phyloP scores from a whole-genome alignment of 1,140 invertebrate genomes.

The Nebria ingens region DNA sequence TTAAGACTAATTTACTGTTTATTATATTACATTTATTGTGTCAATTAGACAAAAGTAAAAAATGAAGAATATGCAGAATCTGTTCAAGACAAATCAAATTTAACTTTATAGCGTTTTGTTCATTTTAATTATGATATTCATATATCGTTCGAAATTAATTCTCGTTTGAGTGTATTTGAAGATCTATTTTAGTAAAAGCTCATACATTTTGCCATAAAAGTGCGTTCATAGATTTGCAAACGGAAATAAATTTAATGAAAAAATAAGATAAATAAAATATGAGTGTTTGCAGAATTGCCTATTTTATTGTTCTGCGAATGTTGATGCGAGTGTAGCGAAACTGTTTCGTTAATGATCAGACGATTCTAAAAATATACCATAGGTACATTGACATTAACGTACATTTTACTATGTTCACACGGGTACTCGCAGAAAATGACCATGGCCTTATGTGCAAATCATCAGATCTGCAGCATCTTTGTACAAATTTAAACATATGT shows the following conservation, averaged over 20 bases:
- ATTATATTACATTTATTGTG: background rate
- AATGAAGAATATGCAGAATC: background rate
- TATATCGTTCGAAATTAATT: background rate
- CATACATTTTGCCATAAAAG: background rate
- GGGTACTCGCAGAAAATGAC: background rate
- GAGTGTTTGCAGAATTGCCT: conserved; percentile 7
- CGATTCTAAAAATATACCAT: background rate
- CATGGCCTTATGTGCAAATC: conserved; percentile 8
- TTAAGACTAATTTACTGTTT: background rate
- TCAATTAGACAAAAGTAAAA: background rate
- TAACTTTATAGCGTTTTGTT: background rate
- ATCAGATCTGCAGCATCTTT: conserved; percentile 7
- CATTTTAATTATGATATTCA: background rate
- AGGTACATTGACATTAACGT: background rate
- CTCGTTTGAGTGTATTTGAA: background rate
- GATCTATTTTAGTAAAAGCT: background rate
- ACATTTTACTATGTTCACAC: background rate
- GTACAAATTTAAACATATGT: conserved; percentile 7
- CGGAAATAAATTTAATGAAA: too few relatives aligned
- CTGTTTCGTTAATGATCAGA: too few relatives aligned
- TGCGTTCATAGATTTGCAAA: background rate
- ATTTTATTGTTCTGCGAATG: background rate
- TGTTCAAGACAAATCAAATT: background rate
- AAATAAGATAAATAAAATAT: too few relatives aligned
- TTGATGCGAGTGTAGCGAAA: background rate